These are phyloP conservation scores for Saiga tatarica DNA, from an alignment of 2,113 vertebrate species.

Conservation along the genomic window DNA sequence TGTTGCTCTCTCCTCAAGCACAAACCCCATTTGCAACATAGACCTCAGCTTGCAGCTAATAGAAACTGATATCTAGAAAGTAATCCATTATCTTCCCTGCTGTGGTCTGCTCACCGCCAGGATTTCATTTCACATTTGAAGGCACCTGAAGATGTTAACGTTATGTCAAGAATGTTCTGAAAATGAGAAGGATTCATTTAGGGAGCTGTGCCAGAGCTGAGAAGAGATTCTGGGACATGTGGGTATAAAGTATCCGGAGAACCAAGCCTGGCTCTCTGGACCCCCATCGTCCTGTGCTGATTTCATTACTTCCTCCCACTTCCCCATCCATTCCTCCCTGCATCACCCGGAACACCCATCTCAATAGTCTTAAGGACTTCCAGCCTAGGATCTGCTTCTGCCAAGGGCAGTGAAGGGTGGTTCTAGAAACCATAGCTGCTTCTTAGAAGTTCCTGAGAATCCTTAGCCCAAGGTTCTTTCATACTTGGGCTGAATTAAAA, in stretches of 20 bases:
- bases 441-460: neutral
- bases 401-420: neutral
- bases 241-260: neutral
- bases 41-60: neutral
- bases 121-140: conserved; percentile 39
- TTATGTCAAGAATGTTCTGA: neutral
- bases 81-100: conserved; percentile 20
- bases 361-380: neutral
- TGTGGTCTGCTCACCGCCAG: conserved; percentile 2
- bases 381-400: neutral
- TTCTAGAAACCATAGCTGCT: neutral
- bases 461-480: neutral
- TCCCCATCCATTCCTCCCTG: too few relatives aligned
- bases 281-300: neutral
- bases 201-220: neutral
- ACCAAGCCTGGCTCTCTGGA: neutral
- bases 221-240: neutral
- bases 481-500: neutral
- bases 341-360: neutral
- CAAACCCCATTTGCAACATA: conserved; percentile 29
- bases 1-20: neutral
- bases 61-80: conserved; percentile 44
- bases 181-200: neutral
- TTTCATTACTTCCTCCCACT: neutral
- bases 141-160: neutral